phyloP scores from a whole-genome alignment of 2,113 vertebrate genomes.

The Kryptolebias marmoratus region DNA sequence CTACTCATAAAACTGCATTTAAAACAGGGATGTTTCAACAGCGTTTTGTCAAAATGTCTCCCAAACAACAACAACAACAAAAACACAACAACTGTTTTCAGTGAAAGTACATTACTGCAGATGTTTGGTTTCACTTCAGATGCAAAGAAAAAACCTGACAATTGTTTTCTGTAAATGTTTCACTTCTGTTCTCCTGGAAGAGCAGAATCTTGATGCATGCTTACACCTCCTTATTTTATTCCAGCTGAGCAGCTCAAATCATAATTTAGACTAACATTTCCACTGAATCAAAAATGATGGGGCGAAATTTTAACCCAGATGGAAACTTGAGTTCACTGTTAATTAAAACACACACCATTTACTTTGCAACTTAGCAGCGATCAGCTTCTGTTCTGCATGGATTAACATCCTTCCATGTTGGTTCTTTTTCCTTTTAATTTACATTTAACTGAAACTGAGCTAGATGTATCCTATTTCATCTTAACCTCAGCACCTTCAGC shows the following conservation, averaged over 20 bases:
- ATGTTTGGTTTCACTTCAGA: background rate
- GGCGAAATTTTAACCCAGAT: too few species aligned
- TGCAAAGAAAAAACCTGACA: background rate
- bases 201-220: background rate
- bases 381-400: too few species aligned
- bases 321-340: too few species aligned
- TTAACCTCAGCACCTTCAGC: background rate
- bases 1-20: background rate
- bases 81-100: background rate
- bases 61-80: background rate
- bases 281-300: background rate
- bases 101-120: background rate
- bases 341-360: too few species aligned
- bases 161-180: constrained; percentile 1
- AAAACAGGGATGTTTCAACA: background rate
- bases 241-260: background rate
- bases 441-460: too few species aligned
- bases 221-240: background rate
- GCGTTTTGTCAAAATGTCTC: background rate
- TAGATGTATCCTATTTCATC: background rate
- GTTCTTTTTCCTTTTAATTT: too few species aligned
- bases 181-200: background rate
- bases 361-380: too few species aligned
- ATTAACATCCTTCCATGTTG: too few species aligned
- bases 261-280: background rate